These are phyloP conservation scores for Cordilura impudica DNA, from an alignment of 2,888 invertebrate species.

Conservation along the genomic window DNA sequence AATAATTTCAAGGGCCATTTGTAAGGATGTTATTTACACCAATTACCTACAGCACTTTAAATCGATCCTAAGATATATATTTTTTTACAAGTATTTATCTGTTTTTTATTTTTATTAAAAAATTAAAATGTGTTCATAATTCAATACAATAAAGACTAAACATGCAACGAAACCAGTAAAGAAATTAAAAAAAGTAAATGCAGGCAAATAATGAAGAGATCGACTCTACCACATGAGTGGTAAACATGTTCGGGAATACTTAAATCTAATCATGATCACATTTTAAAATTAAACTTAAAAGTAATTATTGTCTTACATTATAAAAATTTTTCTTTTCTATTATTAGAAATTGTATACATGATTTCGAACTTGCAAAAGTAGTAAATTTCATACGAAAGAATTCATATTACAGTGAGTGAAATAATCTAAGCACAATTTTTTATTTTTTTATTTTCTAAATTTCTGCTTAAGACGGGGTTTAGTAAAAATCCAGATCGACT, in stretches of 20 bases:
- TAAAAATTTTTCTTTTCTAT: no score
- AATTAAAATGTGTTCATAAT: slow-evolving; percentile 13
- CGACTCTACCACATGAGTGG: not conserved
- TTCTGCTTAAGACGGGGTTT: no score
- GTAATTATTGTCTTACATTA: no score
- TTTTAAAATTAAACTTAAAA: no score
- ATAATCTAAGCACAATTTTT: no score
- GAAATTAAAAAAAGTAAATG: not conserved
- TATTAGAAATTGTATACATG: no score
- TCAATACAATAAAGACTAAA: slow-evolving; percentile 11
- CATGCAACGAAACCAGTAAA: slow-evolving; percentile 47
- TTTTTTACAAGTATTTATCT: not conserved
- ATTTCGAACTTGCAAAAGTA: no score
- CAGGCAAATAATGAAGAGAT: slow-evolving; percentile 25
- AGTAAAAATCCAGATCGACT: no score
- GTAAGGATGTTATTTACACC: slow-evolving; percentile 53
- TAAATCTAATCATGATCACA: no score
- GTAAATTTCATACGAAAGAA: no score
- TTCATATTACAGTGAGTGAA: no score
- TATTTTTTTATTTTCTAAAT: no score
- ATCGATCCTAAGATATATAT: not conserved
- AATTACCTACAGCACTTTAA: slow-evolving; percentile 64
- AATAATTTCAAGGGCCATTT: slow-evolving; percentile 36
- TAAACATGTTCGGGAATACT: not conserved
- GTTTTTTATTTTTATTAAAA: not conserved